These are phyloP conservation scores for Atrichornis clamosus DNA, from an alignment of 2,113 vertebrate genomes.

Conservation along the genomic window DNA sequence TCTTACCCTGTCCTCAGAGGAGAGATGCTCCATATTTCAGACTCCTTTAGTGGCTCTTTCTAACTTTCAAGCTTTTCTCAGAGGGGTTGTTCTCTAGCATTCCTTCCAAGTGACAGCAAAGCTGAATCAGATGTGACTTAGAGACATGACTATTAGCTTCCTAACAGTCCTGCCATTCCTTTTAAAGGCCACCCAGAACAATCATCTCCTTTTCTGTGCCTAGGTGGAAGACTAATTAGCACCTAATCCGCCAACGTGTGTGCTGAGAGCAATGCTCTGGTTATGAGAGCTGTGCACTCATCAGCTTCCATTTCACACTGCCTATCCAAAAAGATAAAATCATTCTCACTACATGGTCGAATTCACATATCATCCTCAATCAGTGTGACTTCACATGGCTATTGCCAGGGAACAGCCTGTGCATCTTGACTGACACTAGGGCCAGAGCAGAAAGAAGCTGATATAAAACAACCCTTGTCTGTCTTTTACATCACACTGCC, in stretches of 20 bases:
- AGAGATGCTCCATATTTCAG: not conserved
- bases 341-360: not conserved
- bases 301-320: not conserved
- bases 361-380: not conserved
- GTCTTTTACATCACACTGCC: not conserved
- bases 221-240: not conserved
- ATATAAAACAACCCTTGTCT: not conserved
- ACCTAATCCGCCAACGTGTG: not conserved
- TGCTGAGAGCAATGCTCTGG: not conserved
- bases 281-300: accelerated
- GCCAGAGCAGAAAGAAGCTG: not conserved
- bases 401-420: not conserved
- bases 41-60: not conserved
- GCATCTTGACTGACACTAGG: not conserved
- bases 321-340: not conserved
- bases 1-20: not conserved
- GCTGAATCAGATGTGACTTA: conserved; percentile 25
- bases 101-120: conserved; percentile 19
- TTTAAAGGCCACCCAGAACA: conserved; percentile 11
- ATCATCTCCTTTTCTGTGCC: not conserved
- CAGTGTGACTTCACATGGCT: not conserved
- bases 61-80: not conserved
- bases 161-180: not conserved
- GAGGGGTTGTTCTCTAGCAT: not conserved
- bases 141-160: not conserved